Conservation (phyloP, 64 coral and sea anemone species). For the Trachythela sp. region DNA sequence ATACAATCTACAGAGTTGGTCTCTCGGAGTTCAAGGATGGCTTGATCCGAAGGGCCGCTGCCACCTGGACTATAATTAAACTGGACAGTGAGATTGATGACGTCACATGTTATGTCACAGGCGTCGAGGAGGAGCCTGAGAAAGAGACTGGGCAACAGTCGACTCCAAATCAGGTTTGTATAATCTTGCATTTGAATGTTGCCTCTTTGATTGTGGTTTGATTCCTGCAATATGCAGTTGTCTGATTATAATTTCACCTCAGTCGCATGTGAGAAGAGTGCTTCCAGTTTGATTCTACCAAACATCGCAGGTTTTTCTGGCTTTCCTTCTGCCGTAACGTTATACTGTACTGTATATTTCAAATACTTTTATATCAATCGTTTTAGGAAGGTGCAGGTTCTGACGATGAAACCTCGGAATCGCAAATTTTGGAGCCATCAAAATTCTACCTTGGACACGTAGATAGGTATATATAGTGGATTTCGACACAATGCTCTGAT, state of each 20-base stretch:
- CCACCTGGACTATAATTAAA: slow-evolving; percentile 80
- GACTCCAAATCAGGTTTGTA: not conserved
- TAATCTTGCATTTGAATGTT: not conserved
- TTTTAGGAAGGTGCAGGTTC: not conserved
- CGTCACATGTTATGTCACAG: slow-evolving; percentile 93
- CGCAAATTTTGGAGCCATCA: not conserved
- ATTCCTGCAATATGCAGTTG: not conserved
- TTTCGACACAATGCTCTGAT: not conserved
- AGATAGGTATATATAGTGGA: not conserved
- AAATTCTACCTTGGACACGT: not conserved
- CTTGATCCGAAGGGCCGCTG: slow-evolving; percentile 61
- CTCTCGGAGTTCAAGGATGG: slow-evolving; percentile 60
- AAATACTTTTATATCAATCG: too few species aligned
- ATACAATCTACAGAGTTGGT: slow-evolving; percentile 60
- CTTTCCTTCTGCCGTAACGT: too few species aligned
- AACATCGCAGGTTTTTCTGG: too few species aligned
- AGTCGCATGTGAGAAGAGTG: too few species aligned
- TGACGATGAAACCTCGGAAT: not conserved
- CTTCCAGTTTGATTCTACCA: too few species aligned
- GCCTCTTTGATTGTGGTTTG: not conserved
- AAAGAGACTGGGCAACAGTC: slow-evolving; percentile 41
- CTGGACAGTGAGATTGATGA: slow-evolving; percentile 64
- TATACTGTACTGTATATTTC: too few species aligned
- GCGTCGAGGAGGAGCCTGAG: slow-evolving; percentile 64
- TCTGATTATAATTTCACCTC: too few species aligned